Percentiles rank a stretch among this genome's conserved stretches.
Conservation (phyloP, 2,797 vertebrate genomes). For the Meda fulgida region DNA sequence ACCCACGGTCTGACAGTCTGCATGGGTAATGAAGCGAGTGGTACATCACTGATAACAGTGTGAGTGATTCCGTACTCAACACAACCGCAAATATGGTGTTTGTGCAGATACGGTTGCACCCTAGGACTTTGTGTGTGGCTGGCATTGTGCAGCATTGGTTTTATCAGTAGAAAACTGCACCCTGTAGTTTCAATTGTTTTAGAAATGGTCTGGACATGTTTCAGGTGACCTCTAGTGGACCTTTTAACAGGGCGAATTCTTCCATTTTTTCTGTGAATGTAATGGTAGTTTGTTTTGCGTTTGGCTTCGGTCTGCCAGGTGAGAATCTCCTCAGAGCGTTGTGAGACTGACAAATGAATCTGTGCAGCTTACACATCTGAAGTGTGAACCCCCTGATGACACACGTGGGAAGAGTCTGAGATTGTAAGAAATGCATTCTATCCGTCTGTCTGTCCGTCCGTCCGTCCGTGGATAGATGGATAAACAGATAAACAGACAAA, state of each 20-base stretch:
- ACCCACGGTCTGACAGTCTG: neutral
- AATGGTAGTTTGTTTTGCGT: constrained; percentile 21
- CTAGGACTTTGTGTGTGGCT: constrained; percentile 8
- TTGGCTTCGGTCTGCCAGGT: constrained; percentile 17
- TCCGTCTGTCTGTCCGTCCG: too few relatives aligned
- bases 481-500: neutral
- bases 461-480: too few relatives aligned
- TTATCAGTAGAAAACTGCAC: neutral
- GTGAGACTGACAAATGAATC: constrained; percentile 23
- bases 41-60: constrained; percentile 3
- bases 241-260: neutral
- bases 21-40: neutral
- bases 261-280: constrained; percentile 13
- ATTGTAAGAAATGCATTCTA: constrained; percentile 8
- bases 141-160: neutral
- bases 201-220: constrained; percentile 33
- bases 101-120: constrained; percentile 6
- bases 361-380: constrained; percentile 17
- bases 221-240: constrained; percentile 14
- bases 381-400: neutral
- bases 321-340: neutral
- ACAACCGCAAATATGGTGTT: neutral
- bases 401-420: neutral
- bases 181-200: constrained; percentile 20
- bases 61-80: neutral